Conservation (phyloP, 2,888 invertebrate species). For the Esperia sulphurella region DNA sequence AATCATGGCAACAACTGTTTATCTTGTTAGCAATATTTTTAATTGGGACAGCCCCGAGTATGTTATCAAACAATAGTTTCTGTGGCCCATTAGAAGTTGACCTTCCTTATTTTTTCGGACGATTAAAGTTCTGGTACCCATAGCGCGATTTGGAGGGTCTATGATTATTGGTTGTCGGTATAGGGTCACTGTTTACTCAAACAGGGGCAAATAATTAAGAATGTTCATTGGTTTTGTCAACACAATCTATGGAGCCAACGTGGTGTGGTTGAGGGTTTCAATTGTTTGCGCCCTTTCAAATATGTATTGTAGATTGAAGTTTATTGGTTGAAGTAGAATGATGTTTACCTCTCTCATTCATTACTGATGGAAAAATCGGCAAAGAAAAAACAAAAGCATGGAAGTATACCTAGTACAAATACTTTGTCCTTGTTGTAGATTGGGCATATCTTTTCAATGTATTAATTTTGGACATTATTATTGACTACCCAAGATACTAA, state of each 20-base stretch:
- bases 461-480: too few relatives aligned
- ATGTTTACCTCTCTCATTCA: background rate
- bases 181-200: constrained; percentile 69
- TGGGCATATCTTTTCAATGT: too few relatives aligned
- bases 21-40: constrained; percentile 73
- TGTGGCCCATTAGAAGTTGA: constrained; percentile 32
- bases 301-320: constrained; percentile 38
- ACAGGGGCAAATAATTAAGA: constrained; percentile 75
- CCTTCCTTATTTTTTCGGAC: constrained; percentile 19
- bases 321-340: constrained; percentile 35
- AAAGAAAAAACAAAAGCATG: background rate
- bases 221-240: constrained; percentile 77
- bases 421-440: too few relatives aligned
- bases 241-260: constrained; percentile 47
- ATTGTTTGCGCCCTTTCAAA: constrained; percentile 57
- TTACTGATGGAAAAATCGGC: background rate
- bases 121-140: constrained; percentile 6
- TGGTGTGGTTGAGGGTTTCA: constrained; percentile 42
- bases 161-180: constrained; percentile 32
- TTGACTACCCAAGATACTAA: too few relatives aligned
- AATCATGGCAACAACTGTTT: constrained; percentile 69
- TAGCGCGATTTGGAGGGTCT: constrained; percentile 26
- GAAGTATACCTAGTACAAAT: too few relatives aligned
- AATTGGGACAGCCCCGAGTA: constrained; percentile 68
- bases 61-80: constrained; percentile 63